Evolutionary conservation across 2,888 invertebrate genomes (phyloP).

Genomic region (Lasius platythorax): DNA sequence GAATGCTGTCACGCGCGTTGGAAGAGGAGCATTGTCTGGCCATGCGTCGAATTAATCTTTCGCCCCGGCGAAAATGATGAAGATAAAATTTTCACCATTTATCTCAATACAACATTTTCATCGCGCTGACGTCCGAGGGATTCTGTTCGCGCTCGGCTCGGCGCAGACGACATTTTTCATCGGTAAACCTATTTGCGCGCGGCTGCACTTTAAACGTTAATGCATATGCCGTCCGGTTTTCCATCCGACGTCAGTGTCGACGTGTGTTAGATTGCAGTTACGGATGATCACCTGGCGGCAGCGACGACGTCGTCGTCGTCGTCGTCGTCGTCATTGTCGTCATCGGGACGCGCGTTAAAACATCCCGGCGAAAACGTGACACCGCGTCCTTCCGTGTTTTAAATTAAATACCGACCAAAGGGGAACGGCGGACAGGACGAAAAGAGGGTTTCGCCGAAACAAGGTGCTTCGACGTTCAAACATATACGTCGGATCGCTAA

Average conservation of each 20-base stretch:
- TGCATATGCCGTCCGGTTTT: slow-evolving; percentile 49
- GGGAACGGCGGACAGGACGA: neutral
- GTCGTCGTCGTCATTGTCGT: neutral
- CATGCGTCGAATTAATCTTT: slow-evolving; percentile 37
- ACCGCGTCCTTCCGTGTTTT: slow-evolving; percentile 49
- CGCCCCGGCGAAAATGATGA: slow-evolving; percentile 32
- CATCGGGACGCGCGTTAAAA: slow-evolving; percentile 8
- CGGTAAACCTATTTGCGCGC: slow-evolving; percentile 53
- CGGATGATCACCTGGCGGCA: slow-evolving; percentile 46
- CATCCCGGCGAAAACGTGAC: slow-evolving; percentile 23
- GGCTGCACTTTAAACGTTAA: slow-evolving; percentile 54
- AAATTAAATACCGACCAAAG: slow-evolving; percentile 65
- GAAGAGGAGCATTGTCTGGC: neutral
- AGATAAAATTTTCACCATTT: slow-evolving; percentile 50
- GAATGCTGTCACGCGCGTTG: neutral
- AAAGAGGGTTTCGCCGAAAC: slow-evolving; percentile 38
- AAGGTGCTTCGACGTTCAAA: slow-evolving; percentile 41
- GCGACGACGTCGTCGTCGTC: neutral
- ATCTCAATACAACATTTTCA: slow-evolving; percentile 53
- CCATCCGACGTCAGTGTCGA: slow-evolving; percentile 26
- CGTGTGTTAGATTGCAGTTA: slow-evolving; percentile 48
- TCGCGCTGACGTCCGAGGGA: slow-evolving; percentile 48
- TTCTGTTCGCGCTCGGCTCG: neutral
- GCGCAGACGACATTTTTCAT: slow-evolving; percentile 51
- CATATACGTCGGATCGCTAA: slow-evolving; percentile 44